Evolutionary conservation across 2,113 vertebrate species (phyloP), one percentile per base, ranked within the genome.

Genomic region (Merops nubicus): DNA sequence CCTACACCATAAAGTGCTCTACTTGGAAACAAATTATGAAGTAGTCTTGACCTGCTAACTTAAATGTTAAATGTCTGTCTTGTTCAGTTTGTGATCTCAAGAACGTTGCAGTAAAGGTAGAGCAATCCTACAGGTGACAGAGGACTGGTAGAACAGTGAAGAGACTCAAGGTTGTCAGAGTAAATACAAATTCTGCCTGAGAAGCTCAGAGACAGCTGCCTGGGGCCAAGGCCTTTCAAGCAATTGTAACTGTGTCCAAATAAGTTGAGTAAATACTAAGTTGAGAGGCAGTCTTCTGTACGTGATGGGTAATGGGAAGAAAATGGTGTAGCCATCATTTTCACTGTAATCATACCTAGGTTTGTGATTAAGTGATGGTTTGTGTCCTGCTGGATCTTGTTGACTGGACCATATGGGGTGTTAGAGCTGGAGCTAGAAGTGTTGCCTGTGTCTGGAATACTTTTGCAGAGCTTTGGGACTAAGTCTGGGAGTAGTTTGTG

Each of bases 91-190:
- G 15, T 14, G 25, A 42, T 75, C 17, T 81, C 65, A n/a, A 11
- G 51, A 63, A 29, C 8, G n/a, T 3, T 87, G 43, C 31, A 23
- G 26, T 47, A 69, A 47, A 73, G 15, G 11, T 17, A 70, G 29
- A 79, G 15, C 12, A 57, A 69, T 31, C 23, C 70, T 60, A 5
- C 4, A 34, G 25, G 19, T 5, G 12, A 18, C 23, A 83, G 50
- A 56, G 18, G 43, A 40, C 22, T 64, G 31, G 16, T 5, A 67
- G 68, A 90, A 65, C 15, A 38, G 6, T 80, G 72, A 59, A 73
- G 17, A 48, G 17, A 20, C 33, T 65, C 0, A 0, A 42, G 12
- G 15, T 60, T 9, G 5, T 3, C 15, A n/a, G 22, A 6, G 7
- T n/a, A 73, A 85, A 56, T 47, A 33, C 23, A 79, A 73, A 85